phyloP scores from a whole-genome alignment of 2,113 vertebrate genomes.

The Cephalopholis sonnerati region DNA sequence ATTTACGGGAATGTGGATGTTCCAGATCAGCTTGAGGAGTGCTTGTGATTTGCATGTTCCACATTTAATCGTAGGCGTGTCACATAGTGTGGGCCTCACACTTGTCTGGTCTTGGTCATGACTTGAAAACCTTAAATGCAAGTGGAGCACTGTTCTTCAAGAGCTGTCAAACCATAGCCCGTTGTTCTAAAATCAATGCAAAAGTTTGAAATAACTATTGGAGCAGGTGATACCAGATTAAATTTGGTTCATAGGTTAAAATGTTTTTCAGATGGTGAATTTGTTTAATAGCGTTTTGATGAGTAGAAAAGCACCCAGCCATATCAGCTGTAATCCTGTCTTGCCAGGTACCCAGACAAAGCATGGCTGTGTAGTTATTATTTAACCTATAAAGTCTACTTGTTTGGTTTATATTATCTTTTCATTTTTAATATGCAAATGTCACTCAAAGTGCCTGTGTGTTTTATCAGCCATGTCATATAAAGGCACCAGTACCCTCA shows the following conservation, averaged over 20 bases:
- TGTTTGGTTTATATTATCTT: not conserved
- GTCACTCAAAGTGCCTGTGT: not conserved
- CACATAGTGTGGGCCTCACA: too few species aligned
- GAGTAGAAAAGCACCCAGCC: not conserved
- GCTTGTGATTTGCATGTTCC: too few species aligned
- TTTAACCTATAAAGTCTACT: not conserved
- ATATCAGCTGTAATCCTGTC: not conserved
- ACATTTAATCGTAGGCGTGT: too few species aligned
- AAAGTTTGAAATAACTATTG: not conserved
- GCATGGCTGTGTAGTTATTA: too few species aligned
- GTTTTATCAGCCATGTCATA: constrained; percentile 3
- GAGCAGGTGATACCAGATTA: not conserved
- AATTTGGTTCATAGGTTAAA: not conserved
- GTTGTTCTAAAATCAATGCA: not conserved
- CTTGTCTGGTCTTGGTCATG: too few species aligned
- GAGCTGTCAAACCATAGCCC: not conserved
- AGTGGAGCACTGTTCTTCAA: not conserved
- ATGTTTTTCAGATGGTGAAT: not conserved
- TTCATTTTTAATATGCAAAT: constrained; percentile 34
- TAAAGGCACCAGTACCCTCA: constrained; percentile 34
- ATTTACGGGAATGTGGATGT: too few species aligned
- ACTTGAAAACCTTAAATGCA: not conserved
- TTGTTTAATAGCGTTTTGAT: not conserved
- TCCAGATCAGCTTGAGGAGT: too few species aligned
- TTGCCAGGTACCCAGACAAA: not conserved